These are phyloP conservation scores for Caenorhabditis virilis DNA, from an alignment of 2,888 invertebrate species.

Conservation along the genomic window DNA sequence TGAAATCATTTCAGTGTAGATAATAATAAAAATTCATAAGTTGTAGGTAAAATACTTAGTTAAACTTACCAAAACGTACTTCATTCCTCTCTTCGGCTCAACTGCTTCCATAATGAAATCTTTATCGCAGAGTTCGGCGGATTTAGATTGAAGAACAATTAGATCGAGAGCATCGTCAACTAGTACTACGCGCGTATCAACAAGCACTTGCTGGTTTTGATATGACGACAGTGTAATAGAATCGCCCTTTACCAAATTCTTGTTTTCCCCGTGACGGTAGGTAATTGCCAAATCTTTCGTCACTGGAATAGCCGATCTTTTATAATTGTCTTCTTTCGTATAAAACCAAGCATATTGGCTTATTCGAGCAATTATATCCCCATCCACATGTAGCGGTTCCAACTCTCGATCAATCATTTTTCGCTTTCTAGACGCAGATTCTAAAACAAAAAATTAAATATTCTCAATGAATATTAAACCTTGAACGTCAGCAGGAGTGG, in stretches of 20 bases:
- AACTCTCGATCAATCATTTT: constrained; percentile 11
- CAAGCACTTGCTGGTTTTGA: constrained; percentile 23
- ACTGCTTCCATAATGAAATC: constrained; percentile 17
- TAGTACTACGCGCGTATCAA: constrained; percentile 15
- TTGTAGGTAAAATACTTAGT: constrained; percentile 18
- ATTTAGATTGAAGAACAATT: constrained; percentile 31
- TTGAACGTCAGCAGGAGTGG: constrained; percentile 20
- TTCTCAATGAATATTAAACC: constrained; percentile 18
- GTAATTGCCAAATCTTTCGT: constrained; percentile 20
- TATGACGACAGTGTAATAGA: constrained; percentile 16
- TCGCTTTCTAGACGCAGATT: constrained; percentile 14
- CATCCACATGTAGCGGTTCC: constrained; percentile 12
- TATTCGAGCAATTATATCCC: constrained; percentile 18
- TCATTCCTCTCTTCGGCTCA: constrained; percentile 26
- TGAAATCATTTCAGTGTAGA: constrained; percentile 23
- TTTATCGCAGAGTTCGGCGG: constrained; percentile 19
- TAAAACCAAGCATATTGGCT: constrained; percentile 23
- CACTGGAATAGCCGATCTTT: constrained; percentile 20
- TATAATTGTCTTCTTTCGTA: constrained; percentile 24
- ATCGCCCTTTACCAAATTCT: constrained; percentile 13
- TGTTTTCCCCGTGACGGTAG: constrained; percentile 25
- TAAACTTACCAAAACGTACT: constrained; percentile 35
- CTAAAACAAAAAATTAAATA: constrained; percentile 19
- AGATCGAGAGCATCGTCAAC: constrained; percentile 24
- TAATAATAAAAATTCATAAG: too few species aligned